phyloP scores from a whole-genome alignment of 2,797 vertebrate species.

The Simalia tracyae region DNA sequence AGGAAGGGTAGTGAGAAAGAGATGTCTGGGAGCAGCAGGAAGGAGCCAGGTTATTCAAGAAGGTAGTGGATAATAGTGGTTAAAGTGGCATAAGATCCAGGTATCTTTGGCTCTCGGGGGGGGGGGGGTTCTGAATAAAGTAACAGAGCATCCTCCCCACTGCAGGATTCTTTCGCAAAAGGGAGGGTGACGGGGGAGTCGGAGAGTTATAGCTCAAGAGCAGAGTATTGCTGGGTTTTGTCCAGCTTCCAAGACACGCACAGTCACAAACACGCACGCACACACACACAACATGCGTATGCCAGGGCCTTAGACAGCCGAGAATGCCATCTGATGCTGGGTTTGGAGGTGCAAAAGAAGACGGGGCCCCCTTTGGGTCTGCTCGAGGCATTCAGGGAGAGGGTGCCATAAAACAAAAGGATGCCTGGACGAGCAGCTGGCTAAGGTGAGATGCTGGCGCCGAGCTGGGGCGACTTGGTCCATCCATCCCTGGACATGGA shows the following conservation, averaged over 20 bases:
- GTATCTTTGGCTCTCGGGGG: no score
- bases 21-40: not conserved
- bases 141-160: not conserved
- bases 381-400: not conserved
- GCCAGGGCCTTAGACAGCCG: not conserved
- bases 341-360: not conserved
- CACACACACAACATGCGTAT: not conserved
- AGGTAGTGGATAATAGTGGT: not conserved
- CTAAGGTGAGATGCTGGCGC: not conserved
- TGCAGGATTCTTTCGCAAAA: not conserved
- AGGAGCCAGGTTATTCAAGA: not conserved
- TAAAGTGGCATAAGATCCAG: not conserved
- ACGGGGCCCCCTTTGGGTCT: not conserved
- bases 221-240: not conserved
- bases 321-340: not conserved
- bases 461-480: not conserved
- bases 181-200: not conserved
- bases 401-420: not conserved
- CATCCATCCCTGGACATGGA: no score
- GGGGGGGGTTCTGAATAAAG: no score
- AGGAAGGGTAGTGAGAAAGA: not conserved
- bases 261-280: not conserved
- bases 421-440: conserved; percentile 7
- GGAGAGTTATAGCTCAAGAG: not conserved
- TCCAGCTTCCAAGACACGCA: not conserved